phyloP scores from a whole-genome alignment of 2,888 invertebrate species.

The Harpalus rufipes region DNA sequence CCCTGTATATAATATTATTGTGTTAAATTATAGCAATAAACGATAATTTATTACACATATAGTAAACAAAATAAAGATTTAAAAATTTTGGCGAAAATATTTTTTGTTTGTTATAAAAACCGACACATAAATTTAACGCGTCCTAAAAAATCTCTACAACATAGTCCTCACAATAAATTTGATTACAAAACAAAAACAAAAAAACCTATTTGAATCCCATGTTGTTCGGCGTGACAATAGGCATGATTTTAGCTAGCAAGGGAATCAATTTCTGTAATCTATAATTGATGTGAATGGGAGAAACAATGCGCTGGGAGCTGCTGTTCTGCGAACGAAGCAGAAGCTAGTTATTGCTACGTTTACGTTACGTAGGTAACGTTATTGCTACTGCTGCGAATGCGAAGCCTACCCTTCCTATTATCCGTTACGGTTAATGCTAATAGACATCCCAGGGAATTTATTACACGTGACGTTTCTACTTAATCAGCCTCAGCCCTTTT shows the following conservation, averaged over 20 bases:
- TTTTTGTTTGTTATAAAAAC: no score
- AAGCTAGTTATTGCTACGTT: slow-evolving; percentile 12
- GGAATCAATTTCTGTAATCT: slow-evolving; percentile 53
- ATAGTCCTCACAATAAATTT: no score
- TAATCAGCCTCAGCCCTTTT: no score
- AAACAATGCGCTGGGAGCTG: slow-evolving; percentile 8
- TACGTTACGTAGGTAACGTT: slow-evolving; percentile 1
- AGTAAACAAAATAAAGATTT: background rate
- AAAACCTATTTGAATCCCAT: background rate
- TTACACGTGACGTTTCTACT: slow-evolving; percentile 10
- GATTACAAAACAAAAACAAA: no score
- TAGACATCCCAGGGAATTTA: slow-evolving; percentile 28
- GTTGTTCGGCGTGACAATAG: background rate
- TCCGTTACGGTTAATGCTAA: slow-evolving; percentile 9
- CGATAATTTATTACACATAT: background rate
- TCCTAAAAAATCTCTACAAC: no score
- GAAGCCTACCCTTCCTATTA: background rate
- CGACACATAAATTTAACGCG: no score
- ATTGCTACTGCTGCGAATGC: background rate
- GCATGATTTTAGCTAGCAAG: slow-evolving; percentile 21
- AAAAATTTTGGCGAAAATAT: background rate
- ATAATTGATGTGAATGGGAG: slow-evolving; percentile 48
- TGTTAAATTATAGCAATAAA: background rate
- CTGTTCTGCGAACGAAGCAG: background rate
- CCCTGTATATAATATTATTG: no score